phyloP scores from a whole-genome alignment of 2,888 invertebrate genomes.

The Drosophila rellima region DNA sequence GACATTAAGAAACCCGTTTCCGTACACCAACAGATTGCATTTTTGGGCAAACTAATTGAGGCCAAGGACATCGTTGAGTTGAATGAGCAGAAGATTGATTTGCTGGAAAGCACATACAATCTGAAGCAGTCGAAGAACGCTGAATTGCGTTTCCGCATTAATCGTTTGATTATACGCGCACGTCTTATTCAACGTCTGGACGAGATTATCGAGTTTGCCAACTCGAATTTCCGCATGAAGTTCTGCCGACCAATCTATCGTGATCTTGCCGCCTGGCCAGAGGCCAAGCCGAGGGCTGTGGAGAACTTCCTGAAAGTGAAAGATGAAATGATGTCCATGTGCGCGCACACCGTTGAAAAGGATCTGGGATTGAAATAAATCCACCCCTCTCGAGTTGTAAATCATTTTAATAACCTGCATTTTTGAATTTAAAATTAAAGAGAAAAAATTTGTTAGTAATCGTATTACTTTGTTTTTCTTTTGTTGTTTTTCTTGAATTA shows the following conservation, averaged over 20 bases:
- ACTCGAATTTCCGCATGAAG: constrained; percentile 95
- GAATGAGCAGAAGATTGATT: constrained; percentile 87
- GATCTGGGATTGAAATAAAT: constrained; percentile 87
- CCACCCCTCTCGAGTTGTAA: not conserved
- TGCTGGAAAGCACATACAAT: constrained; percentile 89
- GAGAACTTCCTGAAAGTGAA: constrained; percentile 90
- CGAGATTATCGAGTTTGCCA: constrained; percentile 91
- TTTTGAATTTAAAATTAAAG: constrained; percentile 15
- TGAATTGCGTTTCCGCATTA: constrained; percentile 93
- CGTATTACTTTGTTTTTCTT: not conserved
- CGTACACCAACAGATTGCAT: constrained; percentile 89
- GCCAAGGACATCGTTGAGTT: constrained; percentile 85
- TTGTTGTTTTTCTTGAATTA: constrained; percentile 67
- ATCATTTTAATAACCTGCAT: constrained; percentile 23
- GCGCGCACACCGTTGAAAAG: constrained; percentile 90
- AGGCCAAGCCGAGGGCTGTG: constrained; percentile 89
- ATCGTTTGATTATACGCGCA: constrained; percentile 91
- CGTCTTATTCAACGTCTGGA: constrained; percentile 89
- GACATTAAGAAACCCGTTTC: constrained; percentile 88
- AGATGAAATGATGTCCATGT: constrained; percentile 93
- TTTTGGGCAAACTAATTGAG: constrained; percentile 90
- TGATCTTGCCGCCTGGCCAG: constrained; percentile 93
- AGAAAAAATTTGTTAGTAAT: constrained; percentile 28
- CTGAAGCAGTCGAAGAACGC: constrained; percentile 90
- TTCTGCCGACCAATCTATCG: constrained; percentile 95